Percentiles rank a stretch among this genome's conserved stretches.
Evolutionary conservation across 1,140 invertebrate species (phyloP).

Genomic region (Drusus annulatus): DNA sequence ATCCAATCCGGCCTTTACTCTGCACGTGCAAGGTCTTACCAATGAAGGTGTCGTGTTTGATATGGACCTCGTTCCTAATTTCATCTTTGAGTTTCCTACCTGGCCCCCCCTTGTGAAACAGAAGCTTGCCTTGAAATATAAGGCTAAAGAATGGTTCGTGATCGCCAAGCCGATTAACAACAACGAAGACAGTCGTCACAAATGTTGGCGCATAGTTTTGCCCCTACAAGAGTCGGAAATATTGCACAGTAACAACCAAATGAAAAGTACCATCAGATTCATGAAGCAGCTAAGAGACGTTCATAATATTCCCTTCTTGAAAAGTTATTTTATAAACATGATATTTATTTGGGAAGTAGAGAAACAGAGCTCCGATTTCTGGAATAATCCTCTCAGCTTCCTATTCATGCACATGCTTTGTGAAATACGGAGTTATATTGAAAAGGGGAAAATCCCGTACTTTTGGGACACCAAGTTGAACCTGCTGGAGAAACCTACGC

Average conservation of each 20-base stretch:
- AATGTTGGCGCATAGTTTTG: background rate
- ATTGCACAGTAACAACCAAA: background rate
- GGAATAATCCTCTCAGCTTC: constrained; percentile 4
- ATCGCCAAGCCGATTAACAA: constrained; percentile 16
- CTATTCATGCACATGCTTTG: constrained; percentile 17
- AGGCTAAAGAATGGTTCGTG: constrained; percentile 2
- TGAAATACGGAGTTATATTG: background rate
- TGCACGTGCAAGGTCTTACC: background rate
- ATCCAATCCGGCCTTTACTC: constrained; percentile 11
- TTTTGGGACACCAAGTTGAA: constrained; percentile 18
- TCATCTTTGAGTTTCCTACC: background rate
- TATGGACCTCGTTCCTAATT: constrained; percentile 17
- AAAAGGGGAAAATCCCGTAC: background rate
- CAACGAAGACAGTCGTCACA: background rate
- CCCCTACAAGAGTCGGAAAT: background rate
- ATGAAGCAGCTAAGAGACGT: constrained; percentile 21
- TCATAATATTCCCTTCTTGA: background rate
- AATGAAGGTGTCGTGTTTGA: background rate
- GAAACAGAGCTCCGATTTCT: background rate
- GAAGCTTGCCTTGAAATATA: background rate
- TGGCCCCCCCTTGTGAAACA: constrained; percentile 3
- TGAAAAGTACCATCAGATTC: constrained; percentile 13
- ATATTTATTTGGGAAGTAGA: constrained; percentile 15
- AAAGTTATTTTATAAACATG: constrained; percentile 30
- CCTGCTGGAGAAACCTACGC: background rate